These are phyloP conservation scores for Paramormyrops kingsleyae DNA, from an alignment of 2,113 vertebrate genomes.

Conservation along the genomic window DNA sequence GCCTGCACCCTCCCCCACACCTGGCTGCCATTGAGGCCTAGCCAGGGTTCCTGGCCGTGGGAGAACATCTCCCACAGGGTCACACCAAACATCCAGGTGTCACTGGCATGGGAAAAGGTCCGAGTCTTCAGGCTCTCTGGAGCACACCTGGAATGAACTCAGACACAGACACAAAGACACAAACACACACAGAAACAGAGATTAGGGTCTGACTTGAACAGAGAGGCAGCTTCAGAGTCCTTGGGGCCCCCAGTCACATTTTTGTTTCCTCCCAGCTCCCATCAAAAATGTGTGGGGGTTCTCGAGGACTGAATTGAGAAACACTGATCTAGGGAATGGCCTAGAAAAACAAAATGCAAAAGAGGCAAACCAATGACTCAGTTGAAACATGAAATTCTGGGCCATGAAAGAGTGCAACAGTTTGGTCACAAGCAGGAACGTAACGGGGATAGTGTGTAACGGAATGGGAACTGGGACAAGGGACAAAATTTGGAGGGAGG, in stretches of 20 bases:
- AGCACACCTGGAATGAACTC: slow-evolving; percentile 74
- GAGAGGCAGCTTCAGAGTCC: neutral
- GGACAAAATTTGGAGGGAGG: neutral
- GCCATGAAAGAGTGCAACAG: neutral
- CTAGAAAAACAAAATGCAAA: neutral
- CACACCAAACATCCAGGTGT: slow-evolving; percentile 98
- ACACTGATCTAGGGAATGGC: neutral
- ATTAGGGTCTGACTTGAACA: neutral
- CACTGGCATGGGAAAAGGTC: slow-evolving; percentile 90
- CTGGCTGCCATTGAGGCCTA: slow-evolving; percentile 94
- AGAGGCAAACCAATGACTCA: neutral
- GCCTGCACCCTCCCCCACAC: slow-evolving; percentile 45
- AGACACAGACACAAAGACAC: neutral
- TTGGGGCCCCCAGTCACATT: neutral
- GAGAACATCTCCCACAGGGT: slow-evolving; percentile 99
- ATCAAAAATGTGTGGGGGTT: neutral
- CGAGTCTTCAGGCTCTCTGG: slow-evolving; percentile 93
- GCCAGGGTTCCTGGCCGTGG: slow-evolving; percentile 94
- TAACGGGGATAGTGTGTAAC: neutral
- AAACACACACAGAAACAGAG: neutral
- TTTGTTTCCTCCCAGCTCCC: neutral
- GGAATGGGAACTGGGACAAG: neutral
- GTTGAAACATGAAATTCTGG: neutral
- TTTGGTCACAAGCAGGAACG: neutral
- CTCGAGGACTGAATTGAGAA: neutral